phyloP scores from a whole-genome alignment of 2,113 vertebrate genomes.

The Cynopterus brachyotis region DNA sequence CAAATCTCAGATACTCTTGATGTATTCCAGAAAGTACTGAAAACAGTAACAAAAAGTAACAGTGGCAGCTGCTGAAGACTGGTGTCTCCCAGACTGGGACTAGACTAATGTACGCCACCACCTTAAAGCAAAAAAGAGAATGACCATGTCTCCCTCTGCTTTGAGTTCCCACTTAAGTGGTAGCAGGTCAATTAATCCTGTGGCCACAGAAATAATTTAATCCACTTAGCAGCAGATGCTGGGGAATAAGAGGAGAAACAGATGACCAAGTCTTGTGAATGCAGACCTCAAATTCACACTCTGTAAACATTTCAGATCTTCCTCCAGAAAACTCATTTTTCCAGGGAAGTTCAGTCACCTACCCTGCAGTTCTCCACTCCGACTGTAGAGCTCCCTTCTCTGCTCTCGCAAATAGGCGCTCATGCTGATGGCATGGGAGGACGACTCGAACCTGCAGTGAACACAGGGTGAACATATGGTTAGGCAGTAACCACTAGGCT shows the following conservation, averaged over 20 bases:
- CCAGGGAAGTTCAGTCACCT: slow-evolving; percentile 44
- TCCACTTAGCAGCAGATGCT: background rate
- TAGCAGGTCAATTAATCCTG: background rate
- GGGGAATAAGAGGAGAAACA: background rate
- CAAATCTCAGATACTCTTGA: background rate
- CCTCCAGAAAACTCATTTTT: background rate
- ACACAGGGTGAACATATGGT: background rate
- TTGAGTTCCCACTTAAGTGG: background rate
- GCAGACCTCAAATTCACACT: background rate
- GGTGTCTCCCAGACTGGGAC: background rate
- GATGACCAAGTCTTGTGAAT: background rate
- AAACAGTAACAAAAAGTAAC: background rate
- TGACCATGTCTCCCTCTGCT: background rate
- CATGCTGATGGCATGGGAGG: slow-evolving; percentile 99
- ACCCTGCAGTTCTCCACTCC: slow-evolving; percentile 99
- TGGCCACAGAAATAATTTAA: background rate
- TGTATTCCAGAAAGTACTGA: background rate
- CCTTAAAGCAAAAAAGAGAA: background rate
- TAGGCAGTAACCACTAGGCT: background rate
- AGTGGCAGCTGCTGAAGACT: background rate
- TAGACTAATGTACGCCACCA: background rate
- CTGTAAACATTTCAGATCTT: background rate
- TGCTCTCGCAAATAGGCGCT: slow-evolving; percentile 97
- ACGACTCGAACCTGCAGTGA: slow-evolving; percentile 92
- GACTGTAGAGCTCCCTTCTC: slow-evolving; percentile 96